These are phyloP conservation scores for Chaetura pelagica DNA, from an alignment of 2,113 vertebrate species.

Conservation along the genomic window DNA sequence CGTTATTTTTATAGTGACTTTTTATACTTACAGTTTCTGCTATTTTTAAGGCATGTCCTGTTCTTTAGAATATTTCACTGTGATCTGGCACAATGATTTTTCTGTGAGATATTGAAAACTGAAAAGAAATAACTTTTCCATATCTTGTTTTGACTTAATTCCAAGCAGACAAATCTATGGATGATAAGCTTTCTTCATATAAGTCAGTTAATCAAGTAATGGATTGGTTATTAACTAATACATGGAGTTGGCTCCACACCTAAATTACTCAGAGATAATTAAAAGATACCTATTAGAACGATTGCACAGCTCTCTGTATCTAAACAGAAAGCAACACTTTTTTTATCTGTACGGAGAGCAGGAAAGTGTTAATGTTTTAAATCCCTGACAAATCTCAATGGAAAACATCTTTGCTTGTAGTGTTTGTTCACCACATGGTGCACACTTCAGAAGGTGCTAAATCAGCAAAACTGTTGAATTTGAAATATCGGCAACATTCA, in stretches of 20 bases:
- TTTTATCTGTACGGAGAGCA: background rate
- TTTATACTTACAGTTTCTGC: background rate
- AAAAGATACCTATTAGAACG: constrained; percentile 36
- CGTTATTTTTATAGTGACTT: constrained; percentile 36
- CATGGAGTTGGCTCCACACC: background rate
- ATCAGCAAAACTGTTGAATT: constrained; percentile 61
- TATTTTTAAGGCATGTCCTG: background rate
- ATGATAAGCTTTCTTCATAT: constrained; percentile 36
- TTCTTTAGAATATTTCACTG: background rate
- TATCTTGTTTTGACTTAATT: constrained; percentile 35
- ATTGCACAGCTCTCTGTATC: background rate
- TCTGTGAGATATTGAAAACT: background rate
- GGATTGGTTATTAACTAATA: constrained; percentile 55
- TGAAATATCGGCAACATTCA: constrained; percentile 23
- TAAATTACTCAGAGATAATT: constrained; percentile 21
- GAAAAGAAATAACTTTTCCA: background rate
- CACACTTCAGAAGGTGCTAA: constrained; percentile 41
- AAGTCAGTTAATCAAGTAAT: constrained; percentile 55
- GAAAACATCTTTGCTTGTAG: constrained; percentile 47
- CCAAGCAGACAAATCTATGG: constrained; percentile 36
- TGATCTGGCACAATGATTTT: background rate
- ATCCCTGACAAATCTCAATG: constrained; percentile 26
- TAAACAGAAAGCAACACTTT: background rate
- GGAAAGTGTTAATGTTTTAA: constrained; percentile 44
- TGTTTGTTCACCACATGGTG: constrained; percentile 52